Base-by-base conservation (phyloP, 2,888 invertebrate genomes). In the Drosophila antonietae region DNA sequence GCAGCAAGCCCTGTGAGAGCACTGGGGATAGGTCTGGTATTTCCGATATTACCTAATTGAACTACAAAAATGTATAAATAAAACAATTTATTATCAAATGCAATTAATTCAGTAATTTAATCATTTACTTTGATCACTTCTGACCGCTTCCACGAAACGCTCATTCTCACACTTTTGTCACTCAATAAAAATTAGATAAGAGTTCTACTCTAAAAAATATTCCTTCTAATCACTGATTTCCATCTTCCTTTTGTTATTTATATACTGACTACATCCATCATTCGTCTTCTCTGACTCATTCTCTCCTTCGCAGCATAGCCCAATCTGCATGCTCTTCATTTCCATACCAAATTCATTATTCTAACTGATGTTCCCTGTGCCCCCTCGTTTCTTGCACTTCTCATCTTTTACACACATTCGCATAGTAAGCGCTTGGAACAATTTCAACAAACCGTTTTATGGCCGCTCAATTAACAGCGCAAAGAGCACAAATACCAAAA, bases 401-500 rank as follows among this genome's bases (percentile, higher is more conserved):
- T 3, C 2, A 2, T 5, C 47, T 31, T 31, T n/a, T 33, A 49
- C 15, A 52, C 10, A 31, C 35, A 53, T 51, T 51, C 51, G 12
- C 2, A 9, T 8, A 53, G 49, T n/a, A 44, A 57, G 41, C 53
- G 39, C 49, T 60, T 47, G n/a, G 12, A 49, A 39, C 41, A 56
- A 51, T 71, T 51, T 35, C 43, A 72, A 35, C 63, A 70, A 72
- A 46, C 61, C 55, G 51, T 66, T 73, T 73, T 65, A 68, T 63
- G 56, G 53, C 44, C 43, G 63, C 51, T 49, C 82, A 78, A 78
- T 78, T 81, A 69, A 78, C 57, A 52, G 74, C 75, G 39, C 33
- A 60, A 46, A 73, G 31, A 49, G 53, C 55, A 51, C 35, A 70
- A 60, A 60, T 44, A 31, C 33, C 49, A 56, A 51, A 51, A 51